These are phyloP conservation scores for Myiotriccus ornatus DNA, from an alignment of 2,797 vertebrate species.

Conservation along the genomic window DNA sequence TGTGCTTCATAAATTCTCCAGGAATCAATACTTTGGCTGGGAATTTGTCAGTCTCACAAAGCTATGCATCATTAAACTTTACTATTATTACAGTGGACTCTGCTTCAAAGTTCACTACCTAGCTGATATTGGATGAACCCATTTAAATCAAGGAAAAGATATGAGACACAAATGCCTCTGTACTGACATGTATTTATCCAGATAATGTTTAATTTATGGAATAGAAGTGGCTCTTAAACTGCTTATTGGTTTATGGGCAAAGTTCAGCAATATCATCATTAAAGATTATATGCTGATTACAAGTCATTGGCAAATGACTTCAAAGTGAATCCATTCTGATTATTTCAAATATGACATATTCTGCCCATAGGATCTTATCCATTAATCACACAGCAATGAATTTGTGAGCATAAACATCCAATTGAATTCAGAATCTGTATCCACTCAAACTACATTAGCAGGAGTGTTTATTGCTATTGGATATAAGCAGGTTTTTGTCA, in stretches of 20 bases:
- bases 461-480: background rate
- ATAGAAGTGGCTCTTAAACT: constrained; percentile 59
- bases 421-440: background rate
- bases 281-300: constrained; percentile 51
- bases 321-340: background rate
- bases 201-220: constrained; percentile 68
- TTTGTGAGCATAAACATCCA: background rate
- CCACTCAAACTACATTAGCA: background rate
- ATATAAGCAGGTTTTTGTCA: background rate
- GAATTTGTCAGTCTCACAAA: constrained; percentile 83
- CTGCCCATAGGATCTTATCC: background rate
- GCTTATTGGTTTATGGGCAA: constrained; percentile 44
- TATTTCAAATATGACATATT: constrained; percentile 33
- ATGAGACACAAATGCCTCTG: constrained; percentile 50
- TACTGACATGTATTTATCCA: constrained; percentile 37
- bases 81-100: constrained; percentile 80
- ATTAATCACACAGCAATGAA: constrained; percentile 7
- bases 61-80: constrained; percentile 85
- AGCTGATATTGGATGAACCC: constrained; percentile 65
- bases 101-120: constrained; percentile 80
- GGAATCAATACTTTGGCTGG: constrained; percentile 85
- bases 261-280: constrained; percentile 47
- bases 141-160: constrained; percentile 65
- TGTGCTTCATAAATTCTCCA: constrained; percentile 81
- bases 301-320: constrained; percentile 37